Base-by-base conservation (phyloP, 1,140 invertebrate species). In the Drosophila auraria region DNA sequence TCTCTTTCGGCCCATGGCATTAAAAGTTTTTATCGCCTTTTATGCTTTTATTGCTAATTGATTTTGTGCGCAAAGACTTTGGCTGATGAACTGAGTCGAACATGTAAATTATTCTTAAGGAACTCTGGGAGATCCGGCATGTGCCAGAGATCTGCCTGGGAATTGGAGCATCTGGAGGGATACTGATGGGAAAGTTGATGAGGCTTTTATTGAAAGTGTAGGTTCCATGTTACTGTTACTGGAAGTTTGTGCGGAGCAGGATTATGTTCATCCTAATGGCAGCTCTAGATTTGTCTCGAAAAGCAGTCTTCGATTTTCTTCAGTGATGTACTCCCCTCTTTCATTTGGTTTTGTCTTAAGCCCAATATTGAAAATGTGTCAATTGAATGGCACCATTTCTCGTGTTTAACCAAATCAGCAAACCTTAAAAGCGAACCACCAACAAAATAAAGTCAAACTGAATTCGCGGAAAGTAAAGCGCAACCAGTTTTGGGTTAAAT, bases 321-420 rank as follows among this genome's bases (percentile, higher is more conserved):
- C 1, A 9, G 4, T 14, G 12, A 25, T 33, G 5, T 20, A 44
- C 30, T 61, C 5, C 44, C 2, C 20, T 5, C 42, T n/a, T 45
- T 66, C 3, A 17, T 38, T 49, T 27, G 25, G 2, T 2, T 23
- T 69, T 51, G 62, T 42, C 45, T 49, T 49, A 44, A 20, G 12
- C 27, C 27, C 47, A 68, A 44, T 53, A 44, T 66, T 56, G 76
- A 42, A 83, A 84, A 61, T 83, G 82, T 84, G 78, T 84, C 81
- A 84, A 81, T 84, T 84, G 73, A 80, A 60, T 86, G 82, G 65
- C 82, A 86, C 79, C 62, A 75, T 79, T 86, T 71, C 64, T 82
- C 51, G 59, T 56, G 70, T 80, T 83, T 77, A 77, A 80, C 25
- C 77, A 71, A 83, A 80, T 84, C 79, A 86, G 83, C 83, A 82